Percentiles rank a stretch among this genome's conserved stretches.
These are phyloP conservation scores for Porphyrio hochstetteri DNA, from an alignment of 2,113 vertebrate species.

Conservation along the genomic window DNA sequence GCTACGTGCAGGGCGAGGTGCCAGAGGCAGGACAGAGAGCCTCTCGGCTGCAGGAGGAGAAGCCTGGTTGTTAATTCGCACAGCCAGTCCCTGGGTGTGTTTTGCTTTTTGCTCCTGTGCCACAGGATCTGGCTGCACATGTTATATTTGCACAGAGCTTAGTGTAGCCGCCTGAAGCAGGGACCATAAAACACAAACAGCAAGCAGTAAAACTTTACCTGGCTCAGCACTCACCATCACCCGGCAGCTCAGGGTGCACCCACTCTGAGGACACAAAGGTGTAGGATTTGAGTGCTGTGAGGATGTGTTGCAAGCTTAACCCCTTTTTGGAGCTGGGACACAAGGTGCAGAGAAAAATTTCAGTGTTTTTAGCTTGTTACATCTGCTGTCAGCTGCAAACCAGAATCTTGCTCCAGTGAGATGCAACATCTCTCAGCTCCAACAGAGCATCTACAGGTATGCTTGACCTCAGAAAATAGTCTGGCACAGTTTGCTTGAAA, in stretches of 20 bases:
- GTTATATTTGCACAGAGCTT: not conserved
- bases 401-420: not conserved
- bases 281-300: not conserved
- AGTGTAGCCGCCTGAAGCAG: not conserved
- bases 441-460: not conserved
- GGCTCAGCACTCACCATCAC: rapidly evolving
- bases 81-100: not conserved
- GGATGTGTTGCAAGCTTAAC: not conserved
- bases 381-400: not conserved
- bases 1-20: rapidly evolving
- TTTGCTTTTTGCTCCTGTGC: not conserved
- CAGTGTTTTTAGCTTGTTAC: not conserved
- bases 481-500: not conserved
- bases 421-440: not conserved
- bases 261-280: rapidly evolving
- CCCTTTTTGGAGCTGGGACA: not conserved
- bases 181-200: not conserved
- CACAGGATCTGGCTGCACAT: not conserved
- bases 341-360: not conserved
- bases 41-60: rapidly evolving
- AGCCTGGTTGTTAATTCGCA: not conserved
- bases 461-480: not conserved
- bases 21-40: not conserved
- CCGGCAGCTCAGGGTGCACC: not conserved
- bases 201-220: not conserved